Evolutionary conservation across 2,797 vertebrate genomes (phyloP).

Genomic region (Dryobates pubescens): DNA sequence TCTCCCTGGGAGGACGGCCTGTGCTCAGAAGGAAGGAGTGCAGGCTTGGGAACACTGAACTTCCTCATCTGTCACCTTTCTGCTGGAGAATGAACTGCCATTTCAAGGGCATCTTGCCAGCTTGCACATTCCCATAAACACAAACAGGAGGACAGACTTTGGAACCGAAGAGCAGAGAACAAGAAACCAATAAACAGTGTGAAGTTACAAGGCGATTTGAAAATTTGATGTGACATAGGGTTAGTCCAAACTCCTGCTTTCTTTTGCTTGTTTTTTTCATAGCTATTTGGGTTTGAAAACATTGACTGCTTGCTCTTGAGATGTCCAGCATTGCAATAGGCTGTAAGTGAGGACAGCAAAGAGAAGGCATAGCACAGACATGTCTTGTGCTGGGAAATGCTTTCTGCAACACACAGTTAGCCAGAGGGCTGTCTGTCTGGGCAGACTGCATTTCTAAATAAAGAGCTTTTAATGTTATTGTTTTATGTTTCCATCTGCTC

Average conservation of each 20-base stretch:
- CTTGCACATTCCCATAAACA: neutral
- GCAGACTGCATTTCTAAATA: neutral
- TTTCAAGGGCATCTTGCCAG: neutral
- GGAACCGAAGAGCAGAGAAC: neutral
- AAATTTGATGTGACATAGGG: neutral
- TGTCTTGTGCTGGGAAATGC: neutral
- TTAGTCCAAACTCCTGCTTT: neutral
- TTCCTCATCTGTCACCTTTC: neutral
- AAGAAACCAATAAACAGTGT: neutral
- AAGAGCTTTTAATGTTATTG: conserved; percentile 3
- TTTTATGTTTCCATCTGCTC: neutral
- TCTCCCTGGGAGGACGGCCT: neutral
- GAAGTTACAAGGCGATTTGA: neutral
- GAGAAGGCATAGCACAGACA: neutral
- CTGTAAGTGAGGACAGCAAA: neutral
- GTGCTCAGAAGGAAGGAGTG: accelerated
- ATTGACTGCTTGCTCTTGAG: neutral
- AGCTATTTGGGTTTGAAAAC: neutral
- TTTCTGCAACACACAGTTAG: neutral
- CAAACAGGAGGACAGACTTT: neutral
- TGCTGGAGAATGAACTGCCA: conserved; percentile 23
- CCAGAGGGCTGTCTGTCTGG: neutral
- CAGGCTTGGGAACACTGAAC: neutral
- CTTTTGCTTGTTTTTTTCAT: neutral
- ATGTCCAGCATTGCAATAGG: too few species aligned